These are phyloP conservation scores for Poecilobothrus nobilitatus DNA, from an alignment of 2,888 invertebrate species.

Conservation along the genomic window DNA sequence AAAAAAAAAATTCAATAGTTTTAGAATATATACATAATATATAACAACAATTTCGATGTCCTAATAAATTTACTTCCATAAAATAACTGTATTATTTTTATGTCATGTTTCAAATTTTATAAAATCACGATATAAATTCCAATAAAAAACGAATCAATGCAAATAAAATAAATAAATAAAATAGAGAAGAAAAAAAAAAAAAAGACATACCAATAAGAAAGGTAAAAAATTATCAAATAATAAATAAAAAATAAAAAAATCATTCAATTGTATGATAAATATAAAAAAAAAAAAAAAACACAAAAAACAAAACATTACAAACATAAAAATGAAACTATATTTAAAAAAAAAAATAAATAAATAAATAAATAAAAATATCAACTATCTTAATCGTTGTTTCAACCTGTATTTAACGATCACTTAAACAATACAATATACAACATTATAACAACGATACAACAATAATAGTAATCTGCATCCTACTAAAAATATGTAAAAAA, in stretches of 20 bases:
- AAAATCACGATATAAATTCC: background rate
- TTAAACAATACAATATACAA: background rate
- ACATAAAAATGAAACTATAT: too few relatives aligned
- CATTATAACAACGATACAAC: background rate
- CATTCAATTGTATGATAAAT: too few relatives aligned
- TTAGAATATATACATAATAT: too few relatives aligned
- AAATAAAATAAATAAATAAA: too few relatives aligned
- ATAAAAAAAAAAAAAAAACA: background rate
- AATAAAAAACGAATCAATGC: constrained; percentile 2
- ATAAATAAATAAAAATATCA: too few relatives aligned
- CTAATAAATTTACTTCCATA: background rate
- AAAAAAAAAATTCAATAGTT: too few relatives aligned
- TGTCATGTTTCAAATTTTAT: constrained; percentile 2
- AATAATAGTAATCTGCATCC: background rate
- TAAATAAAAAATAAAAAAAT: background rate
- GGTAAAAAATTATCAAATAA: background rate
- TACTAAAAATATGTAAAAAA: too few relatives aligned
- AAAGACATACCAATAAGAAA: too few relatives aligned
- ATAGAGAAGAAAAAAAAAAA: too few relatives aligned
- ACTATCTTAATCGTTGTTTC: constrained; percentile 6
- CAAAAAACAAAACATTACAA: background rate
- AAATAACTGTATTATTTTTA: background rate
- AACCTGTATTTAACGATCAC: constrained; percentile 1
- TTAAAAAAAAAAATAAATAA: too few relatives aligned
- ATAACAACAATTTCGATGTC: background rate